These are phyloP conservation scores for Staurois parvus DNA, from an alignment of 2,797 vertebrate genomes.

Conservation along the genomic window DNA sequence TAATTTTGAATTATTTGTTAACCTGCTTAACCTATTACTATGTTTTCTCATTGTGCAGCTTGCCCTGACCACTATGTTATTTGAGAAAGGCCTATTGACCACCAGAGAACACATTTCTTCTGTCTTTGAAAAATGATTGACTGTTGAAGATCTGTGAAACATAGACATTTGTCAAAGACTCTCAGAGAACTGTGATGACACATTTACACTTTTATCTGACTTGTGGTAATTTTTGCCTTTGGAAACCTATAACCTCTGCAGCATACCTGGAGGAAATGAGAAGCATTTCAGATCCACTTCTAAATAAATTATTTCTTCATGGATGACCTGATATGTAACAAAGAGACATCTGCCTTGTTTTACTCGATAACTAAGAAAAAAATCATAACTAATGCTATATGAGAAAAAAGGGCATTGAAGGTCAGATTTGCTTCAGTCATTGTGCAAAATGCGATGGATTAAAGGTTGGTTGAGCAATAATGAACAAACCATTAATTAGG, in stretches of 20 bases:
- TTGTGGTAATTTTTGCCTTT: background rate
- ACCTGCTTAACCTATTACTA: background rate
- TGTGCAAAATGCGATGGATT: too few relatives aligned
- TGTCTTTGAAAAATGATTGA: background rate
- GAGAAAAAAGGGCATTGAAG: too few relatives aligned
- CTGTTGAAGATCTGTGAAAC: background rate
- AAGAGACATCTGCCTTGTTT: background rate
- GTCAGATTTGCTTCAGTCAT: too few relatives aligned
- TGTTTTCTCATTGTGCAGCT: slow-evolving; percentile 71
- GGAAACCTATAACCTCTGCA: background rate
- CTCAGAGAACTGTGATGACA: background rate
- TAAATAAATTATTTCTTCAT: background rate
- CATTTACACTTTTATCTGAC: background rate
- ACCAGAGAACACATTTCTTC: slow-evolving; percentile 77
- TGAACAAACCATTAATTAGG: too few relatives aligned
- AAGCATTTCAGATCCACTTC: background rate
- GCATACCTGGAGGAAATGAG: background rate
- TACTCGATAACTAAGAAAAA: too few relatives aligned
- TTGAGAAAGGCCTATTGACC: slow-evolving; percentile 89
- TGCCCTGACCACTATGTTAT: slow-evolving; percentile 85
- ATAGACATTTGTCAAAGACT: background rate
- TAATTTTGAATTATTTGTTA: too few relatives aligned
- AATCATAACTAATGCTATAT: too few relatives aligned
- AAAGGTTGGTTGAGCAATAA: too few relatives aligned
- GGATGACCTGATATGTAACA: background rate